Percentiles rank a stretch among this genome's conserved stretches.
Conservation (phyloP, 1,140 invertebrate genomes). For the Drosophila setifemur region DNA sequence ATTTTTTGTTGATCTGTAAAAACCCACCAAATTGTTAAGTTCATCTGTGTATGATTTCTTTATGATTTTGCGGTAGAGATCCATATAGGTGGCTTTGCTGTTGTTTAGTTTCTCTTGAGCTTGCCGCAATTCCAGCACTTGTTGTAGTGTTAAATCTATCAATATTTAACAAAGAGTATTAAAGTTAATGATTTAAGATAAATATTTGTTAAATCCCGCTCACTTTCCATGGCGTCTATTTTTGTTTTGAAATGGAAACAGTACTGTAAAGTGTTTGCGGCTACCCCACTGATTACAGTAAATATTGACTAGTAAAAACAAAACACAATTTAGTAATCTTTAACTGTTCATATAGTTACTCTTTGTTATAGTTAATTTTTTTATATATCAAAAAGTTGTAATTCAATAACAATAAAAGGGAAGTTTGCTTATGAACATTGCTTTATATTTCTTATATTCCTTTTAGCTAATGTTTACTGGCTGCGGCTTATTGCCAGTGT, state of each 20-base stretch:
- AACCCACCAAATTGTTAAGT: conserved; percentile 48
- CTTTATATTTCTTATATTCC: no score
- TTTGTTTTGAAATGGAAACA: conserved; percentile 3
- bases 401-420: no score
- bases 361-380: not conserved
- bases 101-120: conserved; percentile 24
- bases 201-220: not conserved
- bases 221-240: conserved; percentile 43
- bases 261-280: not conserved
- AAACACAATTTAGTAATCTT: no score
- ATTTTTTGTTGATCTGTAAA: not conserved
- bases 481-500: conserved; percentile 12
- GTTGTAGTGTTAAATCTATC: conserved; percentile 44
- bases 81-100: conserved; percentile 30
- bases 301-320: not conserved
- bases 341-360: not conserved
- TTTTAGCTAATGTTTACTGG: not conserved
- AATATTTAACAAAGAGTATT: not conserved
- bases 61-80: conserved; percentile 43
- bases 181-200: not conserved
- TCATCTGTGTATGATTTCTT: conserved; percentile 49
- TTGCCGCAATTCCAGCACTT: conserved; percentile 37
- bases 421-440: no score
- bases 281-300: not conserved
- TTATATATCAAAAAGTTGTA: no score